Conservation (phyloP, 37 sponge, comb jelly and placozoan genomes). For the Sycon ciliatum region DNA sequence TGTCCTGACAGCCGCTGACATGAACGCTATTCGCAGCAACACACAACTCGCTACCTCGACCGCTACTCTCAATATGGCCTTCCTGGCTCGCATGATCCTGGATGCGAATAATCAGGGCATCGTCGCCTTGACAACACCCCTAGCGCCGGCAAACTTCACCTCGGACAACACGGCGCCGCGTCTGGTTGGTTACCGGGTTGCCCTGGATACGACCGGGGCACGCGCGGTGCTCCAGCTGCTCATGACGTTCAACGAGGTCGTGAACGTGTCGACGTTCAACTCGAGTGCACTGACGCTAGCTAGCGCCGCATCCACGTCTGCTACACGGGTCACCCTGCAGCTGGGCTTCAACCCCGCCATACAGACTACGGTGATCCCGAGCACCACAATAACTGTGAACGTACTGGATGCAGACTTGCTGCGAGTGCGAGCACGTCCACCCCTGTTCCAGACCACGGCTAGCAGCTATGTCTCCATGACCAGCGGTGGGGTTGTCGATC, state of each 20-base stretch:
- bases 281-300: constrained; percentile 13
- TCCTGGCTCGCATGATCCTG: no score
- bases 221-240: no score
- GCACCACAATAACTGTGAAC: no score
- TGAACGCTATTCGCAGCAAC: constrained; percentile 50
- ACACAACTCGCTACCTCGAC: constrained; percentile 40
- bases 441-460: constrained; percentile 32
- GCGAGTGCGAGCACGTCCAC: not conserved
- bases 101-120: no score
- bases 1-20: constrained; percentile 31
- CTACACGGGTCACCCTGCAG: no score
- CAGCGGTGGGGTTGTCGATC: constrained; percentile 36
- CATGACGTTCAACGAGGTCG: constrained; percentile 60
- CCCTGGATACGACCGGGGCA: constrained; percentile 45
- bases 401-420: not conserved
- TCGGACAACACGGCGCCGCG: constrained; percentile 44
- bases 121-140: no score
- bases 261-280: constrained; percentile 44
- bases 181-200: constrained; percentile 45
- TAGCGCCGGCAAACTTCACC: no score
- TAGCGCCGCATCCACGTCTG: not conserved
- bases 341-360: no score
- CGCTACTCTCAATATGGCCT: no score
- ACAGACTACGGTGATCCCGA: no score
- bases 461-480: constrained; percentile 48